Evolutionary conservation across 2,888 invertebrate species (phyloP), one percentile per base, ranked within the genome.

Genomic region (Parapristionchus giblindavisi): DNA sequence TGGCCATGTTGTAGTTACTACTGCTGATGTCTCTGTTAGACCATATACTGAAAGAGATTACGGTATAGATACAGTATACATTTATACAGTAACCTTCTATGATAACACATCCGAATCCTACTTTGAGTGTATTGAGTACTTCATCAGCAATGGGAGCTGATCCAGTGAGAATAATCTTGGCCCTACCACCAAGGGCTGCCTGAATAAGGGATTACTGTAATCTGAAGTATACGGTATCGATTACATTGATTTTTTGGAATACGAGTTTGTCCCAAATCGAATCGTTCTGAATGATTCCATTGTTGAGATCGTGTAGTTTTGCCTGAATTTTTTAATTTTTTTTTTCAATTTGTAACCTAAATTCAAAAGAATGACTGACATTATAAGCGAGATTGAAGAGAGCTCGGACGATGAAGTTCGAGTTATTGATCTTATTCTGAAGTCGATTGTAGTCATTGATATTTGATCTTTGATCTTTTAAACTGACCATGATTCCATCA

Each of bases 71-170:
- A 4, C 32, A 21, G 5, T 2, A 58, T 5, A 32, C 17, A 14
- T 43, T 43, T 43, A 43, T 43, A 14, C 27, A 43, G 36, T 60
- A 34, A 78, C 88, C 88, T 77, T 88, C 88, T 5, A 86, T 71
- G 52, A 88, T 83, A n/a, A 76, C 75, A 24, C 84, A 79, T 54
- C 87, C 87, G 48, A 86, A 86, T 68, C 88, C 88, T 61, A 89
- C 89, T 48, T 89, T 82, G 72, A 84, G 84, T 8, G 80, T 81
- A 58, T 87, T 84, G 24, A 87, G 77, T 21, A 73, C 95, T 88
- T 93, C 94, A 71, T 94, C 94, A 60, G 95, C 94, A 75, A 97
- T 91, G 0, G 97, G 97, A 0, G 98, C 98, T 1, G 96, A 96
- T 0, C 96, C 97, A 0, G 96, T 95, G 61, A 96, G 92, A 92